Base-by-base conservation (phyloP, 2,797 vertebrate species). In the Avahi laniger region DNA sequence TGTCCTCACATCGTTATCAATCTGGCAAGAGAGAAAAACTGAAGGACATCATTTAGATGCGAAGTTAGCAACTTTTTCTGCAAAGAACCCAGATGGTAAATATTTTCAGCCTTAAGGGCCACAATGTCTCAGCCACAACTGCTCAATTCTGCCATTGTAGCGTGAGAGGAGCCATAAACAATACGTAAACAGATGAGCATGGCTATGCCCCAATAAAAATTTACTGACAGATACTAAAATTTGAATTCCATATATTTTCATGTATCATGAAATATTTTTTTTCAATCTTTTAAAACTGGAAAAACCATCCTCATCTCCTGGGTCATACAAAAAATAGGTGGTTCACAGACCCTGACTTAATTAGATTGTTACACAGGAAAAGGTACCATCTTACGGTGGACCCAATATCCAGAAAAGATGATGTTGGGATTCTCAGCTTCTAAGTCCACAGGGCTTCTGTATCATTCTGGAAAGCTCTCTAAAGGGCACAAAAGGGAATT, bases 1-100 rank as follows among this genome's bases (percentile, higher is more conserved):
- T 3, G 13, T 26, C n/a, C 52, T 48, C 30, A 14, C 0, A 2
- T 9, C 3, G 30, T 9, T 1, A 0, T 20, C 59, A 24, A 9
- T 30, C 24, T 43, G 33, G 4, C 7, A 15, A 33, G 20, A 54
- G 41, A 52, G 5, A 85, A 48, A 89, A 76, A 65, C 33, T 11
- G 17, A 91, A 73, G 78, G 22, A 12, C 28, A 57, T 20, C 41
- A 1, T 33, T 76, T 17, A 82, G 46, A 76, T 18, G 13, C 2
- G 20, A n/a, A 18, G 11, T 14, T 57, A 20, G 54, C 18, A 46
- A 89, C 41, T 6, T 84, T n/a, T 38, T 59, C 59, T 76, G 1
- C 28, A 17, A 46, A 69, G 48, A 15, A 46, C 9, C 18, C 12
- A 52, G 48, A 35, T 0, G 41, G 28, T 17, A 70, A 94, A 15